Base-by-base conservation (phyloP, 2,797 vertebrate genomes). In the Smutsia temminckii region DNA sequence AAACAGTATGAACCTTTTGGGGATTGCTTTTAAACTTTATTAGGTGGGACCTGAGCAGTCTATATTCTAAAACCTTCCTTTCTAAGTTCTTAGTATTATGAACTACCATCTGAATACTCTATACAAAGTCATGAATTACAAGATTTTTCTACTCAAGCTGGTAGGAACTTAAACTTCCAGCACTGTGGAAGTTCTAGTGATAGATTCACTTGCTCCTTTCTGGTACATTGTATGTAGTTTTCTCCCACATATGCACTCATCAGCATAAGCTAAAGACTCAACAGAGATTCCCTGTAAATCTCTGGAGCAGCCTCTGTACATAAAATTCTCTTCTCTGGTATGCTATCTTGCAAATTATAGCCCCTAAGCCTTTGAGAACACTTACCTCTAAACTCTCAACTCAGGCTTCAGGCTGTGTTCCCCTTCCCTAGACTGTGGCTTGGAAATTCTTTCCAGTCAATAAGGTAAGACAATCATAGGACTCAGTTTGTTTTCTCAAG, bases 281-380 rank as follows among this genome's bases (percentile, higher is more conserved):
- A 29, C 29, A 75, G 3, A 1, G 5, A 71, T 42, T 3, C 46
- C 74, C 51, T 79, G 27, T 8, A 72, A 17, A 51, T 53, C 20
- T 79, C 29, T 68, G 13, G 8, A 91, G 16, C 13, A 27, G 27
- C 12, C 21, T 91, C 8, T 55, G 20, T 59, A 3, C 57, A 5
- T 32, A 57, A 8, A 1, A 61, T 32, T 94, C 12, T 92, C 32
- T 27, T 61, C 10, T 66, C 21, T 49, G 46, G 10, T 68, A 61
- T 27, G 20, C 23, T 85, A 6, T 29, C 34, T 79, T 79, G 13
- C 9, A 27, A 66, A 63, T 4, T 80, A 9, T 55, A 68, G 6
- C 7, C 14, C 25, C 18, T 6, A 6, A 0, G 1, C 8, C 46
- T 75, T 61, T 1, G 2, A 32, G 72, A 25, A 57, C 1, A 25